Conservation (phyloP, 2,888 invertebrate species). For the Gandaritis pyraliata region DNA sequence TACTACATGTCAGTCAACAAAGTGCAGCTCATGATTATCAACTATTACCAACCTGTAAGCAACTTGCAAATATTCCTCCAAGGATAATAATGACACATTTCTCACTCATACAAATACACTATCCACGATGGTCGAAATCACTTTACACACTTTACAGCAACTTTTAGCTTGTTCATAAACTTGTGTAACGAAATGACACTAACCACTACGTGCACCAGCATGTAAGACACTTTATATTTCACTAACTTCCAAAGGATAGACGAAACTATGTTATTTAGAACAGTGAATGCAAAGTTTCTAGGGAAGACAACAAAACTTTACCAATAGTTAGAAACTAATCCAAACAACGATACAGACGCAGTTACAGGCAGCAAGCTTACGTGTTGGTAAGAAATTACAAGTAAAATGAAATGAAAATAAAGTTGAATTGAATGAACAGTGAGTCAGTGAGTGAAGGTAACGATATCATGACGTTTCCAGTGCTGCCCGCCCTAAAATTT, state of each 20-base stretch:
- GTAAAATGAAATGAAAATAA: too few relatives aligned
- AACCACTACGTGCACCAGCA: slow-evolving; percentile 28
- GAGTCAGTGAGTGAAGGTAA: too few relatives aligned
- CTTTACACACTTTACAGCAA: slow-evolving; percentile 37
- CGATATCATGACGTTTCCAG: too few relatives aligned
- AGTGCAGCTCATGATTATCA: neutral
- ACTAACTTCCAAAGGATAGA: slow-evolving; percentile 37
- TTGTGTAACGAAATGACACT: slow-evolving; percentile 20
- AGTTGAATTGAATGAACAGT: too few relatives aligned
- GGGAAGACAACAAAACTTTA: slow-evolving; percentile 1
- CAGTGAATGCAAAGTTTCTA: slow-evolving; percentile 1
- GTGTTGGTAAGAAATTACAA: too few relatives aligned
- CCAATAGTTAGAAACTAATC: slow-evolving; percentile 12
- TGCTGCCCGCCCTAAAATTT: too few relatives aligned
- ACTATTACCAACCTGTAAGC: slow-evolving; percentile 32
- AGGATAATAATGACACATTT: slow-evolving; percentile 34
- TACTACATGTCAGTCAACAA: too few relatives aligned
- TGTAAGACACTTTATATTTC: slow-evolving; percentile 51
- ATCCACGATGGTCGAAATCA: slow-evolving; percentile 21
- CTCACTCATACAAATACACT: slow-evolving; percentile 23
- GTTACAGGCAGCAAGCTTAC: neutral
- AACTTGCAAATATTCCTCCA: slow-evolving; percentile 34
- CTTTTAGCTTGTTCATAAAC: slow-evolving; percentile 36
- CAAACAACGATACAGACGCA: slow-evolving; percentile 12
- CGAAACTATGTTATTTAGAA: neutral